Evolutionary conservation across 2,113 vertebrate species (phyloP), one percentile per base, ranked within the genome.

Genomic region (Bathybates hornii): DNA sequence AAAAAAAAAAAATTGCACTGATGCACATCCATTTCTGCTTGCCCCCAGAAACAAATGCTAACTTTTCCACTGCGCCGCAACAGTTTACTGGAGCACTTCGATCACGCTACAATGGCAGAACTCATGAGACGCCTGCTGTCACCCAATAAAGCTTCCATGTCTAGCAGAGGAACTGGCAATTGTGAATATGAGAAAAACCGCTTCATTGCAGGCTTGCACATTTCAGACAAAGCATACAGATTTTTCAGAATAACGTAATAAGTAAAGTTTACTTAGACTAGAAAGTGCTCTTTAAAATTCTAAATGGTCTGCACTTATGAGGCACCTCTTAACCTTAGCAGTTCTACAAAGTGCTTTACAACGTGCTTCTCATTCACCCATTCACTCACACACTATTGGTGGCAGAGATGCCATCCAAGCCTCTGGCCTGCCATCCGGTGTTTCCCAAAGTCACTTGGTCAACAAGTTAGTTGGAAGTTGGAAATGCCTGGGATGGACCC

Each of bases 41-140:
- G 14, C 80, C 86, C 89, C 68, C 80, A 86, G 86, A 83, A 95
- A 92, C 87, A 91, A 87, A 87, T 86, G 79, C 88, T 80, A 68
- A 87, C 66, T 83, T 94, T 93, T 94, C 88, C 90, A 88, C 19
- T 76, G 61, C 86, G 94, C 93, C 84, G 79, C 89, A 94, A 92
- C 38, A 86, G 80, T 89, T 92, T 91, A 91, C 79, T 85, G 85
- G 71, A 91, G 68, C 11, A 38, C 73, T 91, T 56, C 68, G 84
- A 88, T 89, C 57, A 57, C 87, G 87, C 48, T 82, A 89, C 86
- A 86, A 59, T 34, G 73, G 45, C 45, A 78, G 11, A 78, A 78
- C 27, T 78, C 73, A 52, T 12, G 27, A 76, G 14, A 52, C 7
- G 27, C 73, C 73, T 78, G 45, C 27, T 78, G 45, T 78, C 73